Percentiles rank a stretch among this genome's conserved stretches.
phyloP scores from a whole-genome alignment of 2,797 vertebrate genomes.

The Pipistrellus nathusii region DNA sequence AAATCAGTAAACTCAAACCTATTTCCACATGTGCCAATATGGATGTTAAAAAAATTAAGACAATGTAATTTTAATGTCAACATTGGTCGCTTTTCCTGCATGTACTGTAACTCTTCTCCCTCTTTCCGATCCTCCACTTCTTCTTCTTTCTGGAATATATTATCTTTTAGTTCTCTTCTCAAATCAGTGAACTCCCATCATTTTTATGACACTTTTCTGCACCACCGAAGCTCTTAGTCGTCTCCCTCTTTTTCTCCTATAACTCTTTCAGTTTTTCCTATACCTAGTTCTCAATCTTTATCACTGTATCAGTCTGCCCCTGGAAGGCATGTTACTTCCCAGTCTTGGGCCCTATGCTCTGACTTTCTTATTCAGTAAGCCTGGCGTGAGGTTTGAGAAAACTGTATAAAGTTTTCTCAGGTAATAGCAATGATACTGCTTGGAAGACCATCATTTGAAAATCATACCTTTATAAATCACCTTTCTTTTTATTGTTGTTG shows the following conservation, averaged over 20 bases:
- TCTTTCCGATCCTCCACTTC: accelerated
- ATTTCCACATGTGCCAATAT: background rate
- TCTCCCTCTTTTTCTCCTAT: background rate
- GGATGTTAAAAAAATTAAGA: background rate
- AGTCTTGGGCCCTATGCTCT: no score
- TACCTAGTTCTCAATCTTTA: background rate
- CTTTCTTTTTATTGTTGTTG: background rate
- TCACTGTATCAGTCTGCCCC: background rate
- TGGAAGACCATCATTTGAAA: background rate
- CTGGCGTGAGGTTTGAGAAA: background rate
- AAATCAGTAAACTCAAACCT: background rate
- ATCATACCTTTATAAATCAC: background rate
- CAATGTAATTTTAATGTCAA: background rate
- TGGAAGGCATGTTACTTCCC: background rate
- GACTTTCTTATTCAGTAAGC: background rate
- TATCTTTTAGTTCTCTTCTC: background rate
- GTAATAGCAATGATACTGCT: background rate
- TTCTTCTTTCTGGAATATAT: background rate
- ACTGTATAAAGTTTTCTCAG: background rate
- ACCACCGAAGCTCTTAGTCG: background rate
- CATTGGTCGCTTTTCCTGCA: background rate
- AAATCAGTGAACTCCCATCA: background rate
- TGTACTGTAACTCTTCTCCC: background rate
- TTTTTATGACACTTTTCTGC: background rate
- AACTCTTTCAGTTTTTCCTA: background rate